These are phyloP conservation scores for Lanius ludovicianus DNA, from an alignment of 2,113 vertebrate species.

Conservation along the genomic window DNA sequence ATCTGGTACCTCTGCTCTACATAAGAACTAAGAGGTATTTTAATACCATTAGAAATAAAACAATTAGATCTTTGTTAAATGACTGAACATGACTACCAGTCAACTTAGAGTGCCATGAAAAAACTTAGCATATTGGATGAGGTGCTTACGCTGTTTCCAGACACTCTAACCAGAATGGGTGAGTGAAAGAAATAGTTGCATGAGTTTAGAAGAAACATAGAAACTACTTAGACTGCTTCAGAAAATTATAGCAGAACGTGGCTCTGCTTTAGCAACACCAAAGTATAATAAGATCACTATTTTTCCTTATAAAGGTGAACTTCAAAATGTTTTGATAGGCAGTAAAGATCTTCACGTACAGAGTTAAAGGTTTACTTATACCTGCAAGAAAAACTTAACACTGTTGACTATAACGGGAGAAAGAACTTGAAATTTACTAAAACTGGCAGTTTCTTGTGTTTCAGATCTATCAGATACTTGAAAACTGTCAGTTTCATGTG, in stretches of 20 bases:
- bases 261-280: neutral
- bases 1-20: neutral
- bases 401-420: rapidly evolving
- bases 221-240: neutral
- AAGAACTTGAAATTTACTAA: neutral
- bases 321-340: neutral
- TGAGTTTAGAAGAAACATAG: neutral
- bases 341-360: neutral
- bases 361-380: neutral
- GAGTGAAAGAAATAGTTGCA: neutral
- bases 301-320: neutral
- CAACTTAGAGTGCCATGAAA: neutral
- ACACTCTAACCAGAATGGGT: neutral
- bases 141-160: neutral
- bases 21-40: neutral
- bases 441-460: neutral
- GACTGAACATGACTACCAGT: neutral
- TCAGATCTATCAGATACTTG: neutral
- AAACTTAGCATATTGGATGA: neutral
- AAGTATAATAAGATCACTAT: neutral
- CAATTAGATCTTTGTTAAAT: conserved; percentile 18
- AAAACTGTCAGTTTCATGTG: neutral
- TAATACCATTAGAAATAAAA: conserved; percentile 27
- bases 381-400: neutral
- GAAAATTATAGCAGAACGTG: neutral